These are phyloP conservation scores for Glyptemys insculpta DNA, from an alignment of 2,797 vertebrate genomes.

Conservation along the genomic window DNA sequence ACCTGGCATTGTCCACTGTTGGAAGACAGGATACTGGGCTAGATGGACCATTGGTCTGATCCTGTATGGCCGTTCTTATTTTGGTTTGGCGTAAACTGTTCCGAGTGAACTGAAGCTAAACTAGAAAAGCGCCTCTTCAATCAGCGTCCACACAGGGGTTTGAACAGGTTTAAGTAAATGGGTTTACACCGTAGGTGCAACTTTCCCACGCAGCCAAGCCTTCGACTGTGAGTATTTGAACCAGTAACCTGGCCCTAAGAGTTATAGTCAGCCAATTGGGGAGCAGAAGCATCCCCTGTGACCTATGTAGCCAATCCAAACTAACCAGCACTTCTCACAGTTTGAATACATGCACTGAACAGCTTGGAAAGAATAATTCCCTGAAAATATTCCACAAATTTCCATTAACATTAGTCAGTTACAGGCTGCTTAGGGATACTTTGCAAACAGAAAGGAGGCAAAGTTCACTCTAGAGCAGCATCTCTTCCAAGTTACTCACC, in stretches of 20 bases:
- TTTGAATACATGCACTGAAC: background rate
- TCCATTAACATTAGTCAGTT: background rate
- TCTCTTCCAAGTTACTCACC: background rate
- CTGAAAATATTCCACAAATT: background rate
- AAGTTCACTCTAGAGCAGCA: background rate
- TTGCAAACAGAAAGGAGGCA: background rate
- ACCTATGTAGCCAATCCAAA: background rate
- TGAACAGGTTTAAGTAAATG: background rate
- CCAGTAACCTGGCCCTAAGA: background rate
- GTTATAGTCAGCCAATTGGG: background rate
- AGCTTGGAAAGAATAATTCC: background rate
- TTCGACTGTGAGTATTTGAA: background rate
- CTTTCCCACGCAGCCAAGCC: background rate
- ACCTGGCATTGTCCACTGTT: too few relatives aligned
- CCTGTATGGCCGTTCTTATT: background rate
- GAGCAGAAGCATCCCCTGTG: background rate
- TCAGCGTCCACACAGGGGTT: background rate
- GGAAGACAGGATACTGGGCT: too few relatives aligned
- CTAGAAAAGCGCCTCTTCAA: background rate
- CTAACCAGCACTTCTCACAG: background rate
- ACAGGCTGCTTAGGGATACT: background rate
- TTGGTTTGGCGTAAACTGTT: background rate
- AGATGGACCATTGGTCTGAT: too few relatives aligned
- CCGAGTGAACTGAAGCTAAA: background rate
- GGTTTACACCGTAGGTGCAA: background rate